A percentile compares a stretch with the other conserved stretches of the same genome.
Conservation (phyloP, 1,140 invertebrate genomes). For the Bombus balteatus region DNA sequence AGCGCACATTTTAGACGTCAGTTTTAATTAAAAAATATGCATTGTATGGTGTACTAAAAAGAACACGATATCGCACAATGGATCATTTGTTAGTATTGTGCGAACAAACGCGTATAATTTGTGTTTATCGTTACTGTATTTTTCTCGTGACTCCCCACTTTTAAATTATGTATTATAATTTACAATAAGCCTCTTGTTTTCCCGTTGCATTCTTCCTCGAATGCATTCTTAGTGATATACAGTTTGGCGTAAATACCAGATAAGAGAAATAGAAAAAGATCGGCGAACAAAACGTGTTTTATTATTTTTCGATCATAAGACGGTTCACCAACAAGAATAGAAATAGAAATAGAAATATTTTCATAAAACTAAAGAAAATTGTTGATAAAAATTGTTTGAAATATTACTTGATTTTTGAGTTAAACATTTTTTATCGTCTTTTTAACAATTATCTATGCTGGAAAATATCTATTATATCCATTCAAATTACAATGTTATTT, state of each 20-base stretch:
- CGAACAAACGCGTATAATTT: conserved; percentile 1
- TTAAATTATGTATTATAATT: conserved; percentile 32
- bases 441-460: not conserved
- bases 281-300: no score
- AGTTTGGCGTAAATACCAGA: not conserved
- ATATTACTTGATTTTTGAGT: no score
- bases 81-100: conserved; percentile 5
- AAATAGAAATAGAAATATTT: not conserved
- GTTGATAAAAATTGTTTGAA: no score
- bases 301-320: not conserved
- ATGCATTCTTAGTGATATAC: conserved; percentile 1
- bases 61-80: not conserved
- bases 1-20: no score
- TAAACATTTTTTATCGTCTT: no score
- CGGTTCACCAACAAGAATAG: not conserved
- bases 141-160: not conserved
- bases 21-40: not conserved
- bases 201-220: not conserved
- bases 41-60: not conserved
- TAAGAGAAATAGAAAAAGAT: not conserved
- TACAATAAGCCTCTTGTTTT: conserved; percentile 29
- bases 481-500: not conserved
- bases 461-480: not conserved
- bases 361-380: not conserved
- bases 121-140: not conserved